These are phyloP conservation scores for Diarsia mendica DNA, from an alignment of 2,888 invertebrate genomes.

Conservation along the genomic window DNA sequence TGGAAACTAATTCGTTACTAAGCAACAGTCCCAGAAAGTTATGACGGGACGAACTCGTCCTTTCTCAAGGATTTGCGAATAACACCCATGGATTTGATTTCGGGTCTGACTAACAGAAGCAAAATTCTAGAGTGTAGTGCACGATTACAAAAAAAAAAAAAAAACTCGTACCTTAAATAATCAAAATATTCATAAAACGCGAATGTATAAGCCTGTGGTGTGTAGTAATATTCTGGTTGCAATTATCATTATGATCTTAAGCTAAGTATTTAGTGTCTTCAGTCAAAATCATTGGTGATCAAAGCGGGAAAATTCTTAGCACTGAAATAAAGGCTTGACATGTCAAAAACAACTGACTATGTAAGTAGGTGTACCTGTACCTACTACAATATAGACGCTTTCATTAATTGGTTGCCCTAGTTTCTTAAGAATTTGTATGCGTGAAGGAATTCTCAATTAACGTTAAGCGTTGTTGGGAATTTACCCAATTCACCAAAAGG, in stretches of 20 bases:
- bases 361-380: background rate
- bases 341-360: background rate
- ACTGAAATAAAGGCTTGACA: background rate
- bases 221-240: background rate
- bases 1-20: background rate
- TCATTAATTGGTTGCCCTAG: background rate
- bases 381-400: background rate
- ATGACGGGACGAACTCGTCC: background rate
- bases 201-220: background rate
- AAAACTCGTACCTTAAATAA: too few relatives aligned
- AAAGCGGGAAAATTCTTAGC: background rate
- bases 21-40: background rate
- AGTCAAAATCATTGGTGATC: background rate
- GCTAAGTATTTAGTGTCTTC: background rate
- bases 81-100: too few relatives aligned
- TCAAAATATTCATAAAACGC: background rate
- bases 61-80: too few relatives aligned
- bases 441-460: slow-evolving; percentile 2
- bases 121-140: too few relatives aligned
- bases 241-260: background rate
- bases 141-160: too few relatives aligned
- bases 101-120: too few relatives aligned
- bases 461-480: background rate
- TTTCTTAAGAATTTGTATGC: slow-evolving; percentile 17
- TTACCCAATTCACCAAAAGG: background rate